phyloP scores from a whole-genome alignment of 2,797 vertebrate genomes.

The Champsocephalus gunnari region DNA sequence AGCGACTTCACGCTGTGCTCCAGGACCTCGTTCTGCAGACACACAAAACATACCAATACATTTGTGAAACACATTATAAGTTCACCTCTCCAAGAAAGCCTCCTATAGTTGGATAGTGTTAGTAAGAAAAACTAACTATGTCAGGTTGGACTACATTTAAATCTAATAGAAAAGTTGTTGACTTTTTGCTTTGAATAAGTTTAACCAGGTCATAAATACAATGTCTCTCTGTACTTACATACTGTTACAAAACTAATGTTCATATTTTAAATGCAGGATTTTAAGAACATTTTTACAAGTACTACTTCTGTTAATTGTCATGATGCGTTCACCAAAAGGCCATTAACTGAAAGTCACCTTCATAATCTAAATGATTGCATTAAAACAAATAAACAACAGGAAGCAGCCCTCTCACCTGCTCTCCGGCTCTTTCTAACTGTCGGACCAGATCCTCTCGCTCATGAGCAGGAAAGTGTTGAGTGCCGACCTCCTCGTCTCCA shows the following conservation, averaged over 20 bases:
- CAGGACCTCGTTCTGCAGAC: slow-evolving; percentile 89
- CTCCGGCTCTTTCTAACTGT: slow-evolving; percentile 92
- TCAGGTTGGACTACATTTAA: too few species aligned
- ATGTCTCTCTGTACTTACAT: too few species aligned
- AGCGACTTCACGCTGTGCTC: slow-evolving; percentile 92
- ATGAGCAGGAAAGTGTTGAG: slow-evolving; percentile 94
- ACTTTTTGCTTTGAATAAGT: too few species aligned
- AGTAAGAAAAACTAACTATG: too few species aligned
- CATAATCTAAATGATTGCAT: neutral
- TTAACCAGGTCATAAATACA: too few species aligned
- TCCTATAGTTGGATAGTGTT: too few species aligned
- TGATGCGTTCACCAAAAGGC: neutral
- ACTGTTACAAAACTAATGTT: too few species aligned
- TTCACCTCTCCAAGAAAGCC: neutral
- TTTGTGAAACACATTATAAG: neutral
- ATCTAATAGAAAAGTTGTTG: too few species aligned
- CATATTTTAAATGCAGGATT: neutral
- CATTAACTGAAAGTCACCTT: neutral
- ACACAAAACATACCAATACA: slow-evolving; percentile 7
- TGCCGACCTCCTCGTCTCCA: slow-evolving; percentile 94
- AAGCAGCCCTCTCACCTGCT: slow-evolving; percentile 85
- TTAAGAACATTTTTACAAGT: too few species aligned
- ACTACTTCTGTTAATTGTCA: neutral
- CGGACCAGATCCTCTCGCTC: slow-evolving; percentile 95
- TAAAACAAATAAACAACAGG: neutral